Base-by-base conservation (phyloP, 2,797 vertebrate genomes). In the Eulemur rubriventer region DNA sequence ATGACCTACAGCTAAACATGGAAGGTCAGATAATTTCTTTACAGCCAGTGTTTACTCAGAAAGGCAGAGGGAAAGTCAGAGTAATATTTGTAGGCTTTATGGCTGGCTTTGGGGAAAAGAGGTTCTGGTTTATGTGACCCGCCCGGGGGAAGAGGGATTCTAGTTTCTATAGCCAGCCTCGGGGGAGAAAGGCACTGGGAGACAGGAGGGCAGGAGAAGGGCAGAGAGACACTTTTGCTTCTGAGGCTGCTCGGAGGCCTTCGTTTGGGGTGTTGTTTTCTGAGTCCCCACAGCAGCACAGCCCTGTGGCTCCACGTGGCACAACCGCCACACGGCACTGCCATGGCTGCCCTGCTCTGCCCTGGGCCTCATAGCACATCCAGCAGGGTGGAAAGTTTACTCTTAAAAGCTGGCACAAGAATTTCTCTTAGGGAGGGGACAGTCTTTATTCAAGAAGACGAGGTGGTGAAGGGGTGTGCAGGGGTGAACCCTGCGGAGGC, bases 261-360 rank as follows among this genome's bases (percentile, higher is more conserved):
- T 65, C 63, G 17, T 65, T n/a, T 65, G 57, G 57, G 11, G 57
- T 59, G 63, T 9, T 65, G 33, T 65, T 65, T 18, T 65, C 63
- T 65, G 33, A 65, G 63, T 65, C 33, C 63, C 7, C 1, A 10
- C 33, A 35, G n/a, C 63, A 65, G 63, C 63, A 35, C 1, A 3
- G 7, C 35, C 41, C 1, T 2, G 73, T 17, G 35, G 72, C 55
- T 28, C 35, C 38, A 20, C 7, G 18, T 9, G 46, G 55, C 0
- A 11, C 9, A 35, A 10, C 55, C 3, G 2, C 30, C 35, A 17
- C 4, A 4, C 0, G 2, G 52, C 4, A 6, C 28, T 30, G 46
- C 57, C 6, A 83, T 7, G 48, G 9, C 30, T 8, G 28, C 28
- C 22, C 52, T 57, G 41, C 52, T 24, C 50, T 35, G 6, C 57